Percentiles rank a stretch among this genome's conserved stretches.
These are phyloP conservation scores for Rousettus madagascariensis DNA, from an alignment of 2,797 vertebrate species.

Conservation along the genomic window DNA sequence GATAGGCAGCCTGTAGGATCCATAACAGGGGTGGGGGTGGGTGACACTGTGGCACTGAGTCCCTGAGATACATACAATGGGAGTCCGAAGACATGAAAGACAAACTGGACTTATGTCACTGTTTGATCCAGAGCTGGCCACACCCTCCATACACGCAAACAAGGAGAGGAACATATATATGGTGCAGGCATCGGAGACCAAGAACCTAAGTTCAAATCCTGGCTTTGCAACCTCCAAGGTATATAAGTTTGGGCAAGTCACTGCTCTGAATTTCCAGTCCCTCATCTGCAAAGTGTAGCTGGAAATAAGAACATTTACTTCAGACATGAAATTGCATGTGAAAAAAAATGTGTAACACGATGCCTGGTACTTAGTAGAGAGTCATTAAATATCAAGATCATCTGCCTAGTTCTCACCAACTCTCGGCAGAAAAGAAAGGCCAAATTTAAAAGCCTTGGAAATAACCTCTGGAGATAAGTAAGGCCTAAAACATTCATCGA, in stretches of 20 bases:
- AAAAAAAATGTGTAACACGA: not conserved
- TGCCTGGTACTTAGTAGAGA: not conserved
- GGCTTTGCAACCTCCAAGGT: not conserved
- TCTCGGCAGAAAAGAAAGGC: not conserved
- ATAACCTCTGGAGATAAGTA: conserved; percentile 5
- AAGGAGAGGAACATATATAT: not conserved
- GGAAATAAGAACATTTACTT: not conserved
- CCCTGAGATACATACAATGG: not conserved
- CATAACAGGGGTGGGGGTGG: not conserved
- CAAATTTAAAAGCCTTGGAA: conserved; percentile 46
- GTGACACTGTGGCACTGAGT: not conserved
- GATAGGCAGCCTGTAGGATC: not conserved
- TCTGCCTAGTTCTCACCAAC: not conserved
- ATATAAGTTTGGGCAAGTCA: not conserved
- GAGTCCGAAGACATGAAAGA: conserved; percentile 24
- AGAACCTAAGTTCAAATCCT: not conserved
- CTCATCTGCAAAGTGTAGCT: not conserved
- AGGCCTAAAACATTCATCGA: not conserved
- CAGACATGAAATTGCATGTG: not conserved
- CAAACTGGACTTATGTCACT: not conserved
- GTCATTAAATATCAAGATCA: conserved; percentile 11
- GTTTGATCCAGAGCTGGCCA: not conserved
- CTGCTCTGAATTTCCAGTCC: conserved; percentile 34
- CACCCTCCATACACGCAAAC: not conserved
- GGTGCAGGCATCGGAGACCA: not conserved